Conservation (phyloP, 2,888 invertebrate species). For the Strigamia maritima region DNA sequence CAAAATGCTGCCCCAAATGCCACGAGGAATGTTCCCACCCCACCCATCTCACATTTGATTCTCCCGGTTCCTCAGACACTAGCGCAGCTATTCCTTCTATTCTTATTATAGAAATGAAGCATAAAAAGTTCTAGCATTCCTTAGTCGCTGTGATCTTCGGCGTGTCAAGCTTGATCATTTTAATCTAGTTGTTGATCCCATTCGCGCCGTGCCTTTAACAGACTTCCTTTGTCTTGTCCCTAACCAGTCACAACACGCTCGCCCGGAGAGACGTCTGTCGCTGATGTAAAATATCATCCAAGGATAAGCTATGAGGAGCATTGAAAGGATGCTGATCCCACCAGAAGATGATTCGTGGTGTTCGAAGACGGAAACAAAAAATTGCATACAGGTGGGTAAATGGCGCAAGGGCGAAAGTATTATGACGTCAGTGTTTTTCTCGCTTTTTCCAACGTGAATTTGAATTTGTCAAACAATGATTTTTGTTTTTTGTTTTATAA, state of each 20-base stretch:
- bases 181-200: constrained; percentile 25
- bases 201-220: neutral
- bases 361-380: neutral
- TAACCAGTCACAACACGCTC: neutral
- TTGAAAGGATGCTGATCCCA: neutral
- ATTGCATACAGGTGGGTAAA: neutral
- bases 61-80: neutral
- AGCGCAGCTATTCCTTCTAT: neutral
- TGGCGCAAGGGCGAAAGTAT: neutral
- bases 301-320: constrained; percentile 13
- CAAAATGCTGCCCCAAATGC: constrained; percentile 3
- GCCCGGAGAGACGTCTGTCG: neutral
- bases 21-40: neutral
- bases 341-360: neutral
- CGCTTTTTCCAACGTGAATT: no score
- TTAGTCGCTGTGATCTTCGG: neutral
- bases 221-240: neutral
- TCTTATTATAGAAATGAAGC: constrained; percentile 4
- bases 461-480: no score
- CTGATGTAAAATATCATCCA: neutral
- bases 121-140: neutral
- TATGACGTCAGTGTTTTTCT: neutral
- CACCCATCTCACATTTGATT: neutral
- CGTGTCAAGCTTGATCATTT: neutral
- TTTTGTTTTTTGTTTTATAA: neutral